A percentile compares a stretch with the other conserved stretches of the same genome.
phyloP scores from a whole-genome alignment of 2,797 vertebrate genomes.

The Mormyrus proboscirostris region DNA sequence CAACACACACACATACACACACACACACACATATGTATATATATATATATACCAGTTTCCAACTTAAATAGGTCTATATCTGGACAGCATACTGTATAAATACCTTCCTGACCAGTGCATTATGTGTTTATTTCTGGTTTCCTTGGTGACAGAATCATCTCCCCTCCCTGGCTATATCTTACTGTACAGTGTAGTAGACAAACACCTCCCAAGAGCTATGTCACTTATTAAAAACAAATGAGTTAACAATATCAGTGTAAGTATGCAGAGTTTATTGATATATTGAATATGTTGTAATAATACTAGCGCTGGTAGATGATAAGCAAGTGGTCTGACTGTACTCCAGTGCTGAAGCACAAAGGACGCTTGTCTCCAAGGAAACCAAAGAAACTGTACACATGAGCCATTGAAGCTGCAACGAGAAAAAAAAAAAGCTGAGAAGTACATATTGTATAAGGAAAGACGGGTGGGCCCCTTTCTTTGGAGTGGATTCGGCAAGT shows the following conservation, averaged over 20 bases:
- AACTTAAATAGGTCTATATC: neutral
- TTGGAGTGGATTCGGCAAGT: neutral
- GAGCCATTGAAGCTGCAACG: neutral
- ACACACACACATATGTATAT: neutral
- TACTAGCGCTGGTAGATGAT: neutral
- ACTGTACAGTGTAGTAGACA: neutral
- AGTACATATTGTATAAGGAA: neutral
- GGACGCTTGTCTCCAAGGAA: constrained; percentile 16
- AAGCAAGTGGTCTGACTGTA: neutral
- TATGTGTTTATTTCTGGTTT: neutral
- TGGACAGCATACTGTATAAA: neutral
- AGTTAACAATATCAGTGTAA: neutral
- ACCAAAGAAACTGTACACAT: constrained; percentile 4
- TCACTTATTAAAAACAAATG: neutral
- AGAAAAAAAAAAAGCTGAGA: neutral
- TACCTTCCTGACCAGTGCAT: neutral
- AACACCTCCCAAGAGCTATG: neutral
- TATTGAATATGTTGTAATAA: neutral
- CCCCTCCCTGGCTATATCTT: neutral
- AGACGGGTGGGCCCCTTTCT: neutral
- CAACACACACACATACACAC: neutral
- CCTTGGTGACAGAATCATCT: neutral
- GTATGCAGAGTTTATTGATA: neutral
- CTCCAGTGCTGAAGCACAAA: too few relatives aligned
- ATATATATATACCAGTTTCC: neutral